These are phyloP conservation scores for Corydoras maculifer DNA, from an alignment of 2,113 vertebrate species.

Conservation along the genomic window DNA sequence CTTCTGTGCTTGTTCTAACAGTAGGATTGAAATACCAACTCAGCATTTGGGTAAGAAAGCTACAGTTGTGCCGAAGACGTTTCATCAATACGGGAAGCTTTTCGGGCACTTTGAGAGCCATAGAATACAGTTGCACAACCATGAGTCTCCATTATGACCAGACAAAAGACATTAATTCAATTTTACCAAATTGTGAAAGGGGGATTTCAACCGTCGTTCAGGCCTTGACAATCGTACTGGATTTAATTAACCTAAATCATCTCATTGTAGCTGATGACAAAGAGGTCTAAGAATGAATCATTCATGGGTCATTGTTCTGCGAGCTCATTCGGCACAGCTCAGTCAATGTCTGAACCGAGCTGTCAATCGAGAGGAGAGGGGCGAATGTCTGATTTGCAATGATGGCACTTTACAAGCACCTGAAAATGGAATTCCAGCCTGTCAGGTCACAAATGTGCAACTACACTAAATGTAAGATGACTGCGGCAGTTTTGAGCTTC, in stretches of 20 bases:
- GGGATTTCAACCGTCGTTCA: constrained; percentile 48
- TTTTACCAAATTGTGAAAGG: constrained; percentile 57
- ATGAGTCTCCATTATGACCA: constrained; percentile 43
- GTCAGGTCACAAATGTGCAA: constrained; percentile 18
- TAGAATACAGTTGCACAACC: constrained; percentile 35
- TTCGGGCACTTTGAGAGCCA: constrained; percentile 48
- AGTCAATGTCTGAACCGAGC: constrained; percentile 54
- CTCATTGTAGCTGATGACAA: constrained; percentile 69
- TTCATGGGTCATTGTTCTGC: constrained; percentile 64
- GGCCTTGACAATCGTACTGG: constrained; percentile 62
- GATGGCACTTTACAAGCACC: constrained; percentile 35
- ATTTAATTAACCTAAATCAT: constrained; percentile 68
- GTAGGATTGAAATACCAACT: constrained; percentile 12
- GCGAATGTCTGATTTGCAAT: constrained; percentile 41
- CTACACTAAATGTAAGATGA: constrained; percentile 2
- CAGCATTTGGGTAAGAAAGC: not conserved
- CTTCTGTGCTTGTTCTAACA: constrained; percentile 55
- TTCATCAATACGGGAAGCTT: constrained; percentile 57
- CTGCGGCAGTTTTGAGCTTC: not conserved
- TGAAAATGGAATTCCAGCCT: constrained; percentile 25
- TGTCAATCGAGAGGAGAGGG: constrained; percentile 43
- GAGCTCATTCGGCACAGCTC: constrained; percentile 52
- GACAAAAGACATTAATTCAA: constrained; percentile 60
- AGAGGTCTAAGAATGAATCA: constrained; percentile 59
- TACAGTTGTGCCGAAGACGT: constrained; percentile 3